Evolutionary conservation across 2,113 vertebrate species (phyloP).

Genomic region (Spermophilus dauricus): DNA sequence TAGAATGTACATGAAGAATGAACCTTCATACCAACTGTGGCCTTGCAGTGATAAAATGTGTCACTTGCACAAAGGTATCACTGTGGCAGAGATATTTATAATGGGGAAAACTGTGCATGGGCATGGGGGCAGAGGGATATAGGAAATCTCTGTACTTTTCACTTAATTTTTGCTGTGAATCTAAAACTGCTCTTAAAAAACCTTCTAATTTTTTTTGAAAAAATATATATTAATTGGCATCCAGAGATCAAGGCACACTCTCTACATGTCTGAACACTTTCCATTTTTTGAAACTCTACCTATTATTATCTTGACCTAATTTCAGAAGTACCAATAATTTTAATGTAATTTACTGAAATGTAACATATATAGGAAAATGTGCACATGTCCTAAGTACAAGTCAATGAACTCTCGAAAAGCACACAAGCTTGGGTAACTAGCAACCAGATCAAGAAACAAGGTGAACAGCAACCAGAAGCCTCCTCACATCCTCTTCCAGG

Average conservation of each 20-base stretch:
- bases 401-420: background rate
- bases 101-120: no score
- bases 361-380: background rate
- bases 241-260: background rate
- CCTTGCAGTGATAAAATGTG: no score
- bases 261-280: background rate
- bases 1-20: no score
- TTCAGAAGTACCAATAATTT: background rate
- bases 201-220: background rate
- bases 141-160: no score
- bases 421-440: background rate
- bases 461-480: background rate
- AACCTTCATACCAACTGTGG: no score
- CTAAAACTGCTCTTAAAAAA: no score
- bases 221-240: background rate
- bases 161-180: no score
- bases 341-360: background rate
- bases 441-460: background rate
- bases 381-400: background rate
- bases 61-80: no score
- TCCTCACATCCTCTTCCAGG: background rate
- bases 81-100: no score
- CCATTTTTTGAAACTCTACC: background rate
- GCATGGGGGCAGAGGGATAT: no score
- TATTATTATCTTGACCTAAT: background rate